phyloP scores from a whole-genome alignment of 2,888 invertebrate species.

The Lapara coniferarum region DNA sequence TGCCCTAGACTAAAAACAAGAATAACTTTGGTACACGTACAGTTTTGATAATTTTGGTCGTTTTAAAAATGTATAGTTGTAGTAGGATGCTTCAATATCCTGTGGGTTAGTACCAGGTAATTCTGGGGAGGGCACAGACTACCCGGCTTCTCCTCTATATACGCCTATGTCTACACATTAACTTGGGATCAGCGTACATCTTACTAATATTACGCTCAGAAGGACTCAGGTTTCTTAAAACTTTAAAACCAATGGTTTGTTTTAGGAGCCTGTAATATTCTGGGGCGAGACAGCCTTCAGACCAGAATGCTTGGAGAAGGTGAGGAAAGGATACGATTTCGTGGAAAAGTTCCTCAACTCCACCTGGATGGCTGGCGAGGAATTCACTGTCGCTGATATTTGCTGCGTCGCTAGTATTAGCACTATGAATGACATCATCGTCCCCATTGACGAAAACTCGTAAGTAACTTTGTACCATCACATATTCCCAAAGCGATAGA shows the following conservation, averaged over 20 bases:
- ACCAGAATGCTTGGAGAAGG: constrained; percentile 50
- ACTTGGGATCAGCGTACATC: no score
- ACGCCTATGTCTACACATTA: no score
- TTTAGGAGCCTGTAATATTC: constrained; percentile 55
- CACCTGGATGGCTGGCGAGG: constrained; percentile 82
- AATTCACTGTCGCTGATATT: constrained; percentile 85
- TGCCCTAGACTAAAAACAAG: no score
- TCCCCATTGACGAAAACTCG: constrained; percentile 54
- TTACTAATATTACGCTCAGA: no score
- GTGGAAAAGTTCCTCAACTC: constrained; percentile 80
- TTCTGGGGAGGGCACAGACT: no score
- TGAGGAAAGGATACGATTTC: constrained; percentile 51
- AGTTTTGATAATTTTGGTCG: no score
- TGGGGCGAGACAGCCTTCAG: constrained; percentile 44
- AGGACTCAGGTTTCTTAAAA: background rate
- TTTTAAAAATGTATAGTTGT: no score
- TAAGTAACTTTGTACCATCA: constrained; percentile 42
- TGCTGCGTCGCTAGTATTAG: constrained; percentile 80
- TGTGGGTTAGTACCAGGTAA: no score
- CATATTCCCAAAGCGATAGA: background rate
- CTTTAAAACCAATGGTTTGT: constrained; percentile 24
- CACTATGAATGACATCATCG: constrained; percentile 59
- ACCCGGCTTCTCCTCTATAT: no score
- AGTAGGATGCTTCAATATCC: no score
- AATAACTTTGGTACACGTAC: no score